Conservation (phyloP, 53 echinoderm and acorn worm species). For the Arbacia lixula region DNA sequence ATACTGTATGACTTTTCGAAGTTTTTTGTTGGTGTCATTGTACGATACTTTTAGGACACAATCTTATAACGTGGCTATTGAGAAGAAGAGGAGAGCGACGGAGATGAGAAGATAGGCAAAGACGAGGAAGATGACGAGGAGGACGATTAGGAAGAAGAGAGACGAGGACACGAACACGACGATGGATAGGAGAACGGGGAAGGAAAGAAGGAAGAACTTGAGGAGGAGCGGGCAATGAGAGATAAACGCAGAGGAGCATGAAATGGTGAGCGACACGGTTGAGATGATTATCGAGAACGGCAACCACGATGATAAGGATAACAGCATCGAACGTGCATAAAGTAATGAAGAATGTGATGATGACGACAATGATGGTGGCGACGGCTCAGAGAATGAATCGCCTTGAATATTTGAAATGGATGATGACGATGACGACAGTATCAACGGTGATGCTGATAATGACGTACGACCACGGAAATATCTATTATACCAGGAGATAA, state of each 20-base stretch:
- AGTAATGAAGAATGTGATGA: background rate
- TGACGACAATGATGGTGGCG: background rate
- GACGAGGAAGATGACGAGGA: background rate
- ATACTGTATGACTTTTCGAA: too few species aligned
- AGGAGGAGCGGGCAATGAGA: background rate
- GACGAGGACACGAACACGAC: background rate
- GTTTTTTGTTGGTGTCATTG: too few species aligned
- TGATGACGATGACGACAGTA: background rate
- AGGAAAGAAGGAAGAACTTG: too few species aligned
- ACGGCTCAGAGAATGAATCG: background rate
- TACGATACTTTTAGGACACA: too few species aligned
- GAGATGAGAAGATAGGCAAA: background rate
- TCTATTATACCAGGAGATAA: too few species aligned
- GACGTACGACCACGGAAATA: background rate
- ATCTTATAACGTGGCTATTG: too few species aligned
- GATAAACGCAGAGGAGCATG: background rate
- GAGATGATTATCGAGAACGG: too few species aligned
- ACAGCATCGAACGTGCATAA: too few species aligned
- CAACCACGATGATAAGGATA: too few species aligned
- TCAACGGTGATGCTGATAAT: background rate
- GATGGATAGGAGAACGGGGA: background rate
- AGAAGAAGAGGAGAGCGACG: background rate
- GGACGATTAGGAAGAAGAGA: background rate
- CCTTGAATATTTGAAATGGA: too few species aligned
- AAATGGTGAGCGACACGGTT: background rate